Evolutionary conservation across 1,140 invertebrate genomes (phyloP), one percentile per base, ranked within the genome.

Genomic region (Drosophila rhopaloa): DNA sequence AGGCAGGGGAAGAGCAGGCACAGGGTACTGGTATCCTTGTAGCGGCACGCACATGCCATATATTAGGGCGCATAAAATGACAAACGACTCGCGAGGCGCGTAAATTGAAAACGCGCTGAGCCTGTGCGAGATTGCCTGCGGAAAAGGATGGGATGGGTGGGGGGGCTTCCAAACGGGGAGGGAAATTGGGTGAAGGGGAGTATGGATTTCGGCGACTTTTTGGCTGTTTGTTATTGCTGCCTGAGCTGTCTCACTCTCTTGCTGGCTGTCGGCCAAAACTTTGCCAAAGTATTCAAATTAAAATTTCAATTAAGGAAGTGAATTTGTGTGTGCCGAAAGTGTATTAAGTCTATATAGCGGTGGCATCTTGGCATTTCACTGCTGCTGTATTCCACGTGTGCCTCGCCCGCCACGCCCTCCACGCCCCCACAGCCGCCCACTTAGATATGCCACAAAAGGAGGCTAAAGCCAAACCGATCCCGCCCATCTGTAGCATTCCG

Each of bases 251-350:
- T 46, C 41, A 41, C 44, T 40, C 14, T 32, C 48, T 43, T 40
- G 44, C 61, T 86, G 83, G 83, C 76, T 86, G 79, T 79, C 76
- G 81, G 83, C 84, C 80, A 89, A 89, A 88, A 89, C 76, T 88
- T 89, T 89, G 85, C 75, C 85, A 89, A 89, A 89, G 85, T 89
- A 89, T 89, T 89, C 85, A 89, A 90, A 89, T 89, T 90, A 89
- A 89, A 89, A 90, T 89, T 89, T 89, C 85, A 89, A 89, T 89
- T 89, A 89, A 81, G 85, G 85, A 90, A 89, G 85, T 90, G 85
- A 89, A 89, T 89, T 89, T 89, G 81, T 89, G 86, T 85, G 70
- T 56, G 84, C 80, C 77, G 85, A 89, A 90, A 89, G 84, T 89
- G 83, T 86, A 86, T 86, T 86, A 90, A 89, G 84, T 89, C 84